Evolutionary conservation across 2,113 vertebrate species (phyloP).

Genomic region (Opisthocomus hoazin): DNA sequence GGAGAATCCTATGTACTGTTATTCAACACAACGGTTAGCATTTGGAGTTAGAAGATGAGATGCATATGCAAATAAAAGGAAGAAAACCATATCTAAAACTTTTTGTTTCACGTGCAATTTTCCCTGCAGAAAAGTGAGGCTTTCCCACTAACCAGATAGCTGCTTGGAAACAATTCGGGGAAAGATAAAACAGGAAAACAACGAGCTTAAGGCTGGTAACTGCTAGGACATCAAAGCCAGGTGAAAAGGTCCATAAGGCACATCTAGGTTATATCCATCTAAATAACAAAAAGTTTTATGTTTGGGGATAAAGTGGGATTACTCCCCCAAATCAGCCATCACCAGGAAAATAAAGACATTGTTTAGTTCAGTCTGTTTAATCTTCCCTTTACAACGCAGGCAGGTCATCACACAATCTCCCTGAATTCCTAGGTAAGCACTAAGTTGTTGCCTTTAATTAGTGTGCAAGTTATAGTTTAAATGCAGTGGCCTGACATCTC

Average conservation of each 20-base stretch:
- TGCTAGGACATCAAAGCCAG: conserved; percentile 37
- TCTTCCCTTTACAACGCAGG: conserved; percentile 10
- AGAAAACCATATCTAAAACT: neutral
- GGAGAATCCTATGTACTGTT: neutral
- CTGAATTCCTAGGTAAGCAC: conserved; percentile 49
- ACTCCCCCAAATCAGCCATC: conserved; percentile 6
- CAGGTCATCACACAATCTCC: conserved; percentile 42
- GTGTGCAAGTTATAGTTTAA: conserved; percentile 18
- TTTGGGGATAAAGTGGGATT: conserved; percentile 32
- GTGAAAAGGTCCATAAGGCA: conserved; percentile 34
- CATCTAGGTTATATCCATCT: neutral
- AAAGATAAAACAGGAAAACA: conserved; percentile 19
- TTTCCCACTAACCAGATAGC: neutral
- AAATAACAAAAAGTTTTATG: conserved; percentile 3
- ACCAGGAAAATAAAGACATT: conserved; percentile 22
- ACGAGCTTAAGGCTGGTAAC: neutral
- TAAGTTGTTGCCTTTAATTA: conserved; percentile 38
- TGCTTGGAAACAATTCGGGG: neutral
- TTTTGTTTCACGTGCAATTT: neutral
- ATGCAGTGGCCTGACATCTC: conserved; percentile 14
- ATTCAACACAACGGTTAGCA: neutral
- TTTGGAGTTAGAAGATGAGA: neutral
- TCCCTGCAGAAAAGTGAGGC: neutral
- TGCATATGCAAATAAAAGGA: neutral
- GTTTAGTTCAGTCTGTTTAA: conserved; percentile 17